Base-by-base conservation (phyloP, 2,888 invertebrate species). In the Pyrrhosoma nymphula region DNA sequence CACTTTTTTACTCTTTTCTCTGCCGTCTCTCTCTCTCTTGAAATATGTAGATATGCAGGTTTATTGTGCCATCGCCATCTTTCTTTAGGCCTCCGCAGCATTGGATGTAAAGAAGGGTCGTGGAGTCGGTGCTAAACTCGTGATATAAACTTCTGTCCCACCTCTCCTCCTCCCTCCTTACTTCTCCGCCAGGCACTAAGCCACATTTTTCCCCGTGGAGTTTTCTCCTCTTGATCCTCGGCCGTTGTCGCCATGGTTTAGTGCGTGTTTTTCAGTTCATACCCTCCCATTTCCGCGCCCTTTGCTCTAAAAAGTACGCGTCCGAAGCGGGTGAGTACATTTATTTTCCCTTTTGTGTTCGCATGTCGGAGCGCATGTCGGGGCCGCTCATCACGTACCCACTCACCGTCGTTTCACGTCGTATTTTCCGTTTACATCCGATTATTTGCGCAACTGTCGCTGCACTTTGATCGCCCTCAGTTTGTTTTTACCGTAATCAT, bases 21-120 rank as follows among this genome's bases (percentile, higher is more conserved):
- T 89, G 26, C 55, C n/a, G 89, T 39, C 89, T 39, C 55, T 23
- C 60, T 35, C 56, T 35, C 91, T 93, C 69, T 93, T 93, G 69
- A 93, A 93, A 93, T 93, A 93, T 93, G 69, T 75, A 93, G 93
- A n/a, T 39, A 47, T 69, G 69, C 39, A 47, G 69, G 93, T 69
- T 93, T 75, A 93, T 63, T 93, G 93, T 69, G 47, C 69, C 93
- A 93, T 69, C 69, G 69, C 69, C 69, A 69, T 69, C 93, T 75
- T 93, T 55, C 69, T 75, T 69, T 26, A 63, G 39, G 26, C 63
- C 60, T 39, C 39, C 18, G 63, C 55, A 63, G 63, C 47, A 93
- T 93, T 93, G 75, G 69, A 93, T 93, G 47, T 75, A 93, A 93
- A 93, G 69, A 69, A 69, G 93, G 93, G 69, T 75, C 63, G 69